Percentiles rank a stretch among this genome's conserved stretches.
phyloP scores from a whole-genome alignment of 2,888 invertebrate species.

The Marronus borbonicus region DNA sequence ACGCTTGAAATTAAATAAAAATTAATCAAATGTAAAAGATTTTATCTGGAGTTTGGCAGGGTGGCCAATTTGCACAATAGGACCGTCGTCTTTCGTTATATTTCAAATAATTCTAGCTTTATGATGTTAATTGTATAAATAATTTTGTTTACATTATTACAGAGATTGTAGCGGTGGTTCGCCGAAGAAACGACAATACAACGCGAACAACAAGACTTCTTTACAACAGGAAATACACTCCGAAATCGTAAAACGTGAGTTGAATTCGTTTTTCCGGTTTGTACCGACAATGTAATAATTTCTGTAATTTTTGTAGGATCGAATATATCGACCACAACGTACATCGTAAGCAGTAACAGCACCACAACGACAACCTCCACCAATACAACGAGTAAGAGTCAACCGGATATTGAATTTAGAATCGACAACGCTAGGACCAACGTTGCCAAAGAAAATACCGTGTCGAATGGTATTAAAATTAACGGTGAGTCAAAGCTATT shows the following conservation, averaged over 20 bases:
- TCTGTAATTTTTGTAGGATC: constrained; percentile 53
- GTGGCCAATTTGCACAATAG: not conserved
- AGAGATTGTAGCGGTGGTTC: constrained; percentile 78
- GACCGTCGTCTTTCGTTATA: not conserved
- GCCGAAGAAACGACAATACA: constrained; percentile 72
- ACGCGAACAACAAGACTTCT: constrained; percentile 58
- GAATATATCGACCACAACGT: constrained; percentile 53
- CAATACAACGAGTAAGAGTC: constrained; percentile 41
- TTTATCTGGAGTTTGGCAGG: not conserved
- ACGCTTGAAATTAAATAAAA: no score
- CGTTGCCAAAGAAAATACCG: constrained; percentile 48
- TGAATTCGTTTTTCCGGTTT: not conserved
- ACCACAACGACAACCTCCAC: constrained; percentile 39
- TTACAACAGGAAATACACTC: constrained; percentile 71
- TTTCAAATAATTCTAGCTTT: not conserved
- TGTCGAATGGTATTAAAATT: constrained; percentile 45
- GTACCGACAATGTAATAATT: not conserved
- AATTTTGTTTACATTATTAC: constrained; percentile 60
- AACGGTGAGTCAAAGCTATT: constrained; percentile 50
- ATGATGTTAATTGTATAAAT: not conserved
- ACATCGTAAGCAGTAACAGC: constrained; percentile 42
- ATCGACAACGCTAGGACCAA: constrained; percentile 18
- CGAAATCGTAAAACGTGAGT: constrained; percentile 72
- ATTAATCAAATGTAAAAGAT: not conserved
- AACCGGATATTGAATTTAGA: constrained; percentile 36